phyloP scores from a whole-genome alignment of 2,797 vertebrate species.

The Gymnocypris eckloni region DNA sequence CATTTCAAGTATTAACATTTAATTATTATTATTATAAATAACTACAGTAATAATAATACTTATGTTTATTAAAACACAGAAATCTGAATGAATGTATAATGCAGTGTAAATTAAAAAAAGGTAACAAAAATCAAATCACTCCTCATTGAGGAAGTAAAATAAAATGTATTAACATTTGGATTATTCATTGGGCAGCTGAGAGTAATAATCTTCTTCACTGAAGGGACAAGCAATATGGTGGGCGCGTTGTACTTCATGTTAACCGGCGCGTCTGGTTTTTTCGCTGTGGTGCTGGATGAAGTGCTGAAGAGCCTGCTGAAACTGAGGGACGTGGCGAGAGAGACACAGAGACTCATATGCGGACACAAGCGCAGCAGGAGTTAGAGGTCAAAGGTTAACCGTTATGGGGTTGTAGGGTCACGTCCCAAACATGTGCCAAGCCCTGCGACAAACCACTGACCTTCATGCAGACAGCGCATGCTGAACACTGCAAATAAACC shows the following conservation, averaged over 20 bases:
- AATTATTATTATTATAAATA: too few species aligned
- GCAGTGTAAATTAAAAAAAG: too few species aligned
- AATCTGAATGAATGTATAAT: background rate
- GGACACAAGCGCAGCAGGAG: constrained; percentile 74
- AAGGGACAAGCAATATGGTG: constrained; percentile 93
- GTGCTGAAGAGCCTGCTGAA: constrained; percentile 98
- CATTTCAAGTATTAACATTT: too few species aligned
- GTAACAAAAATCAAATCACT: too few species aligned
- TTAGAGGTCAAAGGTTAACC: constrained; percentile 66
- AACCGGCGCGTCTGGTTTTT: constrained; percentile 93
- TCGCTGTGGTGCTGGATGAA: constrained; percentile 83
- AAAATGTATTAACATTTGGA: too few species aligned
- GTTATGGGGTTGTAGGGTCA: constrained; percentile 51
- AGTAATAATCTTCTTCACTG: constrained; percentile 95
- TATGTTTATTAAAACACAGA: too few species aligned
- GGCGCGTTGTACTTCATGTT: constrained; percentile 98
- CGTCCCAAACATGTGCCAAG: constrained; percentile 62
- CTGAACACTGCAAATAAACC: constrained; percentile 20
- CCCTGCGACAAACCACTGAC: constrained; percentile 36
- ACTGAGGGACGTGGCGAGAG: constrained; percentile 75
- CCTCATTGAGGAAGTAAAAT: constrained; percentile 98
- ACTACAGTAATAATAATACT: background rate
- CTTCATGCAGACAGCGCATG: constrained; percentile 27
- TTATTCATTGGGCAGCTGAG: constrained; percentile 95
- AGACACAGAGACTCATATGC: constrained; percentile 70